Conservation (phyloP, 2,888 invertebrate species). For the Lycia hirtaria region DNA sequence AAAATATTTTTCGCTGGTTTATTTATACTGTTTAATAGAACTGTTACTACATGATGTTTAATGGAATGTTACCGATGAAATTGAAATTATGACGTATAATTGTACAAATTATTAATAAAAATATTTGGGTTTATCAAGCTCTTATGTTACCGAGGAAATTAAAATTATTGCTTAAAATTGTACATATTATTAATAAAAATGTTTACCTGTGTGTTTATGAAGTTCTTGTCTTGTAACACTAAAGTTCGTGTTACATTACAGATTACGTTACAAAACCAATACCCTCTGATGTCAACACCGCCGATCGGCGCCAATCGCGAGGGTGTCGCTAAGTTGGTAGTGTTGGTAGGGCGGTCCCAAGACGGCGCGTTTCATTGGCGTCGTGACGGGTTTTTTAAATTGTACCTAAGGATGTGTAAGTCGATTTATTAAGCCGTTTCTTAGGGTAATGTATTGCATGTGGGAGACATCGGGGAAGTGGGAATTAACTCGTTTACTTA, state of each 20-base stretch:
- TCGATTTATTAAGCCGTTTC: slow-evolving; percentile 57
- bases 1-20: too few species aligned
- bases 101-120: too few species aligned
- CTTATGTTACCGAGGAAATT: too few species aligned
- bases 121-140: too few species aligned
- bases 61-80: too few species aligned
- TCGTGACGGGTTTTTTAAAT: slow-evolving; percentile 74
- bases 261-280: neutral
- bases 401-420: slow-evolving; percentile 60
- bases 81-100: too few species aligned
- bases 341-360: slow-evolving; percentile 53
- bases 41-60: too few species aligned
- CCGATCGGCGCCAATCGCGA: slow-evolving; percentile 29
- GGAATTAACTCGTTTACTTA: slow-evolving; percentile 2
- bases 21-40: too few species aligned
- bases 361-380: slow-evolving; percentile 65
- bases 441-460: slow-evolving; percentile 33
- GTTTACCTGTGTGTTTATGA: too few species aligned
- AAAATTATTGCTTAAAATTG: too few species aligned
- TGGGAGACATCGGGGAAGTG: neutral
- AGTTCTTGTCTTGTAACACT: too few species aligned
- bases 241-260: neutral
- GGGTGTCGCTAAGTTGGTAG: slow-evolving; percentile 50
- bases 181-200: too few species aligned
- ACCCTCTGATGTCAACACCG: neutral